Percentiles rank a stretch among this genome's conserved stretches.
Evolutionary conservation across 2,113 vertebrate genomes (phyloP).

Genomic region (Takifugu bimaculatus): DNA sequence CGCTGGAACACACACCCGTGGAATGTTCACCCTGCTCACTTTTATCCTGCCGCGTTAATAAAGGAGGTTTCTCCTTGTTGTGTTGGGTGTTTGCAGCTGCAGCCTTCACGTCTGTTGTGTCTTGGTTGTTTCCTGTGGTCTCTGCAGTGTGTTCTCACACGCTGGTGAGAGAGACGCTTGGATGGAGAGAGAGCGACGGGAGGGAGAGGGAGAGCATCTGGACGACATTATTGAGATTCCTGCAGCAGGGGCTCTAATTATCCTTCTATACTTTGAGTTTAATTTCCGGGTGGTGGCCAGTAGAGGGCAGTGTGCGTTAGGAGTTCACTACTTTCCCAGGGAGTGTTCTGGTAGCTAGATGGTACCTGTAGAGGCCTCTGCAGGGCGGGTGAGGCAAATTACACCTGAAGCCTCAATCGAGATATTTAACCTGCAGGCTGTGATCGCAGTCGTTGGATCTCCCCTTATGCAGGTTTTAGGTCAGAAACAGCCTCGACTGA

Average conservation of each 20-base stretch:
- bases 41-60: not conserved
- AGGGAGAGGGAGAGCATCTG: constrained; percentile 45
- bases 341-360: not conserved
- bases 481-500: not conserved
- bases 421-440: not conserved
- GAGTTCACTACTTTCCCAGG: not conserved
- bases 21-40: no score
- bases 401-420: not conserved
- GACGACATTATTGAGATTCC: constrained; percentile 73
- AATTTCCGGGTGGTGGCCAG: constrained; percentile 19
- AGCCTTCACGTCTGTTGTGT: constrained; percentile 18
- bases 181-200: constrained; percentile 1
- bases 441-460: no score
- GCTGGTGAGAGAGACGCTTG: constrained; percentile 14
- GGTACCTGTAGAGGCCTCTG: no score
- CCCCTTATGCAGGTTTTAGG: no score
- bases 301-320: constrained; percentile 35
- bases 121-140: constrained; percentile 26
- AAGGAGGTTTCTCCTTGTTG: not conserved
- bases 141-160: constrained; percentile 22
- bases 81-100: constrained; percentile 3
- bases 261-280: not conserved
- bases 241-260: constrained; percentile 56
- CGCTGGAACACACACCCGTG: constrained; percentile 16
- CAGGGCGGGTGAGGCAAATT: not conserved